Base-by-base conservation (phyloP, 2,888 invertebrate genomes). In the Blera fallax region DNA sequence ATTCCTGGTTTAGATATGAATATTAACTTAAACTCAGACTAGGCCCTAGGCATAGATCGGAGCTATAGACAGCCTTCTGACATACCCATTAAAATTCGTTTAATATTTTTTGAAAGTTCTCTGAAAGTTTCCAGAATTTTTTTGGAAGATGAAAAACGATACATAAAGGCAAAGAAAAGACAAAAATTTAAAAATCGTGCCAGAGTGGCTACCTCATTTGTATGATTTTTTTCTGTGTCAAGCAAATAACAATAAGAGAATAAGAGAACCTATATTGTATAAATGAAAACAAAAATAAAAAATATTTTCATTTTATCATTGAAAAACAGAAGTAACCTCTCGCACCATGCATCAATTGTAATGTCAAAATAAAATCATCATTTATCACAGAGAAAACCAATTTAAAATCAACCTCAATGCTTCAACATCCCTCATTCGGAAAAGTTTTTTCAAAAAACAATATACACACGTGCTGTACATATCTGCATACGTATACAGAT, bases 331-430 rank as follows among this genome's bases (percentile, higher is more conserved):
- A 73, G 29, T 40, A 56, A 76, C 64, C 48, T 64, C 52, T 34
- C 27, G 24, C 40, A 27, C 11, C 69, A 79, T 79, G 69, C 74
- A 79, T 79, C 79, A 74, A 74, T 69, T 84, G 62, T 70, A 69
- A 80, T 74, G 84, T 84, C 79, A 74, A 79, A 84, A 84, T 84
- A 67, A 84, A 84, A 79, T 84, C 58, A 58, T 74, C 74, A 84
- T 84, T 80, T 80, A 84, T 84, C 84, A 79, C 62, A 43, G 37
- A 11, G 69, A 79, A 79, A 84, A 79, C 79, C 79, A 79, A 84
- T 84, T 79, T 80, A 70, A 80, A 79, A 62, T 69, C 83, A 84
- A 79, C 74, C 74, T 76, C 76, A 70, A 76, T 70, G 69, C 56
- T 84, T 69, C 40, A 78, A 74, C 67, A 79, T 69, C 64, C 79